Evolutionary conservation across 2,113 vertebrate species (phyloP).

Genomic region (Grus americana): DNA sequence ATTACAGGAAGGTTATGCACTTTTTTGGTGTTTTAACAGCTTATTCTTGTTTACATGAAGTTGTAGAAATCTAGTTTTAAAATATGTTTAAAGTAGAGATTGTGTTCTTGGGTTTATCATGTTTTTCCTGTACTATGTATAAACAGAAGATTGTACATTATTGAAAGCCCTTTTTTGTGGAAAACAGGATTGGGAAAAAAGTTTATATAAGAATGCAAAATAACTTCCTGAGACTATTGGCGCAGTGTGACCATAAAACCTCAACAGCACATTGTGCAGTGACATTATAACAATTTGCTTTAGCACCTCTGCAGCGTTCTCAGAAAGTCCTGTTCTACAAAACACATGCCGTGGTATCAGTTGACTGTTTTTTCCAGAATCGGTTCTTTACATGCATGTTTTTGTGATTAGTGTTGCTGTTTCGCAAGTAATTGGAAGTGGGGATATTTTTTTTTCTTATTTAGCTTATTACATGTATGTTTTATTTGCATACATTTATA

Average conservation of each 20-base stretch:
- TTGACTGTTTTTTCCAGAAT: constrained; percentile 8
- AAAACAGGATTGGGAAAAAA: background rate
- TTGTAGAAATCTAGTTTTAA: constrained; percentile 55
- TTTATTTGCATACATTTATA: background rate
- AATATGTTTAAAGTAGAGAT: constrained; percentile 56
- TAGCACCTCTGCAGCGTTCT: constrained; percentile 46
- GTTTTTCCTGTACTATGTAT: constrained; percentile 64
- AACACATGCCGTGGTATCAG: background rate
- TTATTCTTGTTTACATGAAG: constrained; percentile 55
- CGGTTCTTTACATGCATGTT: background rate
- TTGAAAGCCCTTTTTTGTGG: constrained; percentile 67
- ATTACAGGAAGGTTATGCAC: constrained; percentile 71
- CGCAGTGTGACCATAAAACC: constrained; percentile 62
- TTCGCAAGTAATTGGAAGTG: background rate
- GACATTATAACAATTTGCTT: constrained; percentile 37
- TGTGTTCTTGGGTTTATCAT: constrained; percentile 62
- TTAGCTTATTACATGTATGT: background rate
- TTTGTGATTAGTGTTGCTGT: constrained; percentile 11
- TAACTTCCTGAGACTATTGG: constrained; percentile 60
- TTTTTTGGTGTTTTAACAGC: constrained; percentile 54
- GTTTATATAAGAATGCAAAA: constrained; percentile 68
- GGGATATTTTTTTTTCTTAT: background rate
- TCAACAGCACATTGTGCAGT: constrained; percentile 35
- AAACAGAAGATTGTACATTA: constrained; percentile 62
- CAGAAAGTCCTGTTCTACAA: background rate